Percentiles rank a stretch among this genome's conserved stretches.
These are phyloP conservation scores for Agonum fuliginosum DNA, from an alignment of 2,888 invertebrate species.

Conservation along the genomic window DNA sequence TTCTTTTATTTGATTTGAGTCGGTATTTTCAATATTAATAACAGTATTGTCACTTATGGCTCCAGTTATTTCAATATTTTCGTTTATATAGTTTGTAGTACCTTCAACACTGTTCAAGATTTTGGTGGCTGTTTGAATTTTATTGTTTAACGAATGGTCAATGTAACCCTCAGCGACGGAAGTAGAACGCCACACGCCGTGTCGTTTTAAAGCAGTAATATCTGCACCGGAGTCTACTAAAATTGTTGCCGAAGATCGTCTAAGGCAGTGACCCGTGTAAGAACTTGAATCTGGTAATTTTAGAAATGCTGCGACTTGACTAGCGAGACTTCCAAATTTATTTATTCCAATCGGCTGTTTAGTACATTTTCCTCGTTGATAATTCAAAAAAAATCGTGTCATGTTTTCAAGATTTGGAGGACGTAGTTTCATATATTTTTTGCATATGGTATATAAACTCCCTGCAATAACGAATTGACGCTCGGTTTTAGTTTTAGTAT, in stretches of 20 bases:
- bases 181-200: too few relatives aligned
- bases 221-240: too few relatives aligned
- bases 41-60: too few relatives aligned
- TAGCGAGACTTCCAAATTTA: neutral
- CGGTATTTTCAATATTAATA: too few relatives aligned
- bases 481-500: neutral
- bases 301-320: neutral
- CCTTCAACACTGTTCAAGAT: too few relatives aligned
- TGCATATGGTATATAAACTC: neutral
- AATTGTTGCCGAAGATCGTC: neutral
- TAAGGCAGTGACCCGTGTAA: neutral
- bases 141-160: too few relatives aligned
- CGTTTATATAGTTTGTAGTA: too few relatives aligned
- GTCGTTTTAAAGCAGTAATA: too few relatives aligned
- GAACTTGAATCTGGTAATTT: neutral
- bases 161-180: too few relatives aligned
- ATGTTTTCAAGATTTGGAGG: neutral
- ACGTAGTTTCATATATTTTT: neutral
- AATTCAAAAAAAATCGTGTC: neutral
- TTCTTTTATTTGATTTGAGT: too few relatives aligned
- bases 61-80: too few relatives aligned
- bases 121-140: too few relatives aligned
- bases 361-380: constrained; percentile 14
- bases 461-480: constrained; percentile 1
- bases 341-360: constrained; percentile 8